phyloP scores from a whole-genome alignment of 2,888 invertebrate genomes.

The Eupithecia subfuscata region DNA sequence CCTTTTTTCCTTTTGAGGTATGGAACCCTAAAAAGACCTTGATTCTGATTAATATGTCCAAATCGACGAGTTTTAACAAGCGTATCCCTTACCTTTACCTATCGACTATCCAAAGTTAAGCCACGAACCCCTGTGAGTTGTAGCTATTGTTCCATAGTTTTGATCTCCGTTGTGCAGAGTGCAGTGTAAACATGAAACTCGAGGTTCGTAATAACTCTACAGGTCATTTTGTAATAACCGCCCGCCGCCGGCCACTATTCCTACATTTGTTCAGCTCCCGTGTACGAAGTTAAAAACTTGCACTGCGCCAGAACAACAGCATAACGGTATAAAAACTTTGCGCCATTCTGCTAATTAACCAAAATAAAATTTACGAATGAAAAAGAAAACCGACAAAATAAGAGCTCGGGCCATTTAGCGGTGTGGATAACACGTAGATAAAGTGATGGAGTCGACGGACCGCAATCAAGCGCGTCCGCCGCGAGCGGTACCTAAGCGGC shows the following conservation, averaged over 20 bases:
- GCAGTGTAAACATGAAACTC: background rate
- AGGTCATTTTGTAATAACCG: constrained; percentile 8
- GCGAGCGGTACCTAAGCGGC: constrained; percentile 40
- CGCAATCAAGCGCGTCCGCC: constrained; percentile 41
- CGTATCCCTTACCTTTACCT: no score
- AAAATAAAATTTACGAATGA: constrained; percentile 31
- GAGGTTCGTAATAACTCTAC: background rate
- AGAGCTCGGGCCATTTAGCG: constrained; percentile 21
- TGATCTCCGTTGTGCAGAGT: background rate
- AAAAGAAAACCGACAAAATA: constrained; percentile 20
- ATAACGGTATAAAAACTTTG: constrained; percentile 19
- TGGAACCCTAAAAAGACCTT: no score
- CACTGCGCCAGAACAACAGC: constrained; percentile 11
- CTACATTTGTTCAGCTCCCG: constrained; percentile 1
- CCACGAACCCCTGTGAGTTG: background rate
- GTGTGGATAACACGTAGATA: constrained; percentile 20
- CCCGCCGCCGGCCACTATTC: background rate
- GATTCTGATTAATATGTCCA: no score
- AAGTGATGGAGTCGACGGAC: constrained; percentile 34
- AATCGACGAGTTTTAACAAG: no score
- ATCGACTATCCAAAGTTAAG: background rate
- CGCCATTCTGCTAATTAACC: constrained; percentile 28
- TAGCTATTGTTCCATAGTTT: background rate
- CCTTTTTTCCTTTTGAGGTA: no score
- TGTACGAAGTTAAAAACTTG: constrained; percentile 6